phyloP scores from a whole-genome alignment of 2,113 vertebrate genomes.

The Muntiacus reevesi region DNA sequence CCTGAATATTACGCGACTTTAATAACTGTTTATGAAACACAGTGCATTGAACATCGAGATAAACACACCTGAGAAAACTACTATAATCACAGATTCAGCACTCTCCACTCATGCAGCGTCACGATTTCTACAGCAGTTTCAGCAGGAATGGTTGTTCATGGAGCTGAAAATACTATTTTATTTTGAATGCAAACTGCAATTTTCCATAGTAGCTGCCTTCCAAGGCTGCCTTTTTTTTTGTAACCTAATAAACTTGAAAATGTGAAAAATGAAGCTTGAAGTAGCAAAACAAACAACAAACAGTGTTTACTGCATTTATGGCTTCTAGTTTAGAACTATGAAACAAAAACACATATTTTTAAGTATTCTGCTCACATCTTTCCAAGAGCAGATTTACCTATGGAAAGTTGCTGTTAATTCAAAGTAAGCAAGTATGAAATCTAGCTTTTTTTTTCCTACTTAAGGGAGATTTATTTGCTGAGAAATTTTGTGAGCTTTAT shows the following conservation, averaged over 20 bases:
- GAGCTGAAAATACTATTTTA: conserved; percentile 75
- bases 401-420: conserved; percentile 66
- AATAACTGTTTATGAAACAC: conserved; percentile 86
- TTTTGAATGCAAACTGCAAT: conserved; percentile 72
- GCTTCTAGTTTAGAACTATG: conserved; percentile 79
- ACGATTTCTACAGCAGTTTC: conserved; percentile 83
- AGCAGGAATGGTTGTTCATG: conserved; percentile 83
- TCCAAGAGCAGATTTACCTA: conserved; percentile 63
- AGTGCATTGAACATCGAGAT: conserved; percentile 85
- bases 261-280: conserved; percentile 70
- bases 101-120: conserved; percentile 92
- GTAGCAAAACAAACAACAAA: conserved; percentile 65
- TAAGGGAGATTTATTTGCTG: conserved; percentile 69
- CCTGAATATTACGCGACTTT: conserved; percentile 78
- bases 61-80: conserved; percentile 89
- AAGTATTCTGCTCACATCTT: conserved; percentile 74
- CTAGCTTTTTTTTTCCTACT: conserved; percentile 76
- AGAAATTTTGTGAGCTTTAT: conserved; percentile 64
- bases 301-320: conserved; percentile 72
- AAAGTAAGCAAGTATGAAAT: conserved; percentile 49
- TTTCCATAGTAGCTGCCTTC: conserved; percentile 69
- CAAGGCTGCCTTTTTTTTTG: conserved; percentile 30
- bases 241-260: conserved; percentile 67
- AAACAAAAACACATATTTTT: conserved; percentile 64
- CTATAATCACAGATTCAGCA: conserved; percentile 85